phyloP scores from a whole-genome alignment of 2,888 invertebrate genomes.

The Byasa hedistus region DNA sequence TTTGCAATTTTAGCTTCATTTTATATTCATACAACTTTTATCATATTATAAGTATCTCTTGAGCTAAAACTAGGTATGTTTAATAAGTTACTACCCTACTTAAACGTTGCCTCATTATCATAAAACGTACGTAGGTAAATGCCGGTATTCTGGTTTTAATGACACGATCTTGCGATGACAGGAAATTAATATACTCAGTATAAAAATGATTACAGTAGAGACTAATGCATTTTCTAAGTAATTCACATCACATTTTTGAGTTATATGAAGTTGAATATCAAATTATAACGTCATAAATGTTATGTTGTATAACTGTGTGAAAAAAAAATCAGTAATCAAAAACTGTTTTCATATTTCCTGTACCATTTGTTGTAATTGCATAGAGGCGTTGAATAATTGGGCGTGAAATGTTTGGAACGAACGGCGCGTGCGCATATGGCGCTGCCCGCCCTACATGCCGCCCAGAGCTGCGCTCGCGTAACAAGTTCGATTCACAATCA shows the following conservation, averaged over 20 bases:
- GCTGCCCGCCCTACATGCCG: constrained; percentile 55
- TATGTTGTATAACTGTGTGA: not conserved
- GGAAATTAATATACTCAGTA: constrained; percentile 13
- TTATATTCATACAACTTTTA: constrained; percentile 10
- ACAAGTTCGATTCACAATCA: constrained; percentile 48
- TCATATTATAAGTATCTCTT: constrained; percentile 14
- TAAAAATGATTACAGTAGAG: not conserved
- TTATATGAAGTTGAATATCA: not conserved
- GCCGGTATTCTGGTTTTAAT: constrained; percentile 17
- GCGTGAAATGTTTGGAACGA: constrained; percentile 18
- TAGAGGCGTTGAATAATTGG: constrained; percentile 13
- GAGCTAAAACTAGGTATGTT: constrained; percentile 1
- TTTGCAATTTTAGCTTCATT: constrained; percentile 29
- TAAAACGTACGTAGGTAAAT: constrained; percentile 7
- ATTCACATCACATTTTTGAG: constrained; percentile 1
- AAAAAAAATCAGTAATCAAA: not conserved
- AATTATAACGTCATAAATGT: not conserved
- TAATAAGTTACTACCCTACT: constrained; percentile 11
- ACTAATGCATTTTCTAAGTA: not conserved
- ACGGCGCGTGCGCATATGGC: constrained; percentile 64
- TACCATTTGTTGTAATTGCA: constrained; percentile 16
- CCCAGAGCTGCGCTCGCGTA: constrained; percentile 51
- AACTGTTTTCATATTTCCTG: not conserved
- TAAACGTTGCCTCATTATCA: constrained; percentile 23
- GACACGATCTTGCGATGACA: constrained; percentile 8